Conservation (phyloP, 2,797 vertebrate genomes). For the Cygnus olor region DNA sequence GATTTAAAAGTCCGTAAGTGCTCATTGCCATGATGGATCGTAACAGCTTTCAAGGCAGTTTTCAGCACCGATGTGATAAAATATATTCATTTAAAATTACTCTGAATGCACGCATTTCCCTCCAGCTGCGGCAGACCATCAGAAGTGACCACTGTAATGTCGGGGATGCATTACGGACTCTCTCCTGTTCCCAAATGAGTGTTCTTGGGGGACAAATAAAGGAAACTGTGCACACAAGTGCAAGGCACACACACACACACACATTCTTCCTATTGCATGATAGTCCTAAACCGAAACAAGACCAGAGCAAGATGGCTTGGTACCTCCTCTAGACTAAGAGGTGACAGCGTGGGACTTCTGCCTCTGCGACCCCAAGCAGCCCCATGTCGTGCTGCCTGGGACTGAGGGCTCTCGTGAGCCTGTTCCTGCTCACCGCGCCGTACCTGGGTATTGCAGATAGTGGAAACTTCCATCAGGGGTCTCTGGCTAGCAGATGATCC, state of each 20-base stretch:
- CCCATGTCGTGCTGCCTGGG: rapidly evolving
- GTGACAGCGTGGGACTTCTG: neutral
- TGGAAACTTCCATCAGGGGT: constrained; percentile 61
- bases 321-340: neutral
- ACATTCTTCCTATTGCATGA: neutral
- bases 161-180: neutral
- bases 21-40: constrained; percentile 46
- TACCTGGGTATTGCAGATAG: neutral
- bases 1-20: constrained; percentile 37
- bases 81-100: constrained; percentile 57
- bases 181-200: neutral
- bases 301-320: neutral
- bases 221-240: neutral
- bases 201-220: neutral
- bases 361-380: neutral
- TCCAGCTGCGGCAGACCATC: constrained; percentile 1
- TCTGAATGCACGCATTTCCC: constrained; percentile 14
- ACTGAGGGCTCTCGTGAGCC: neutral
- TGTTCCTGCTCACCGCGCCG: neutral
- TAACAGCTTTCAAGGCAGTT: constrained; percentile 54
- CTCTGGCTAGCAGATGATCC: constrained; percentile 56
- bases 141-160: constrained; percentile 16
- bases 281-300: neutral
- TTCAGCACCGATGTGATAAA: constrained; percentile 15
- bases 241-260: neutral